Evolutionary conservation across 1,140 invertebrate genomes (phyloP).

Genomic region (Cardiocondyla obscurior): DNA sequence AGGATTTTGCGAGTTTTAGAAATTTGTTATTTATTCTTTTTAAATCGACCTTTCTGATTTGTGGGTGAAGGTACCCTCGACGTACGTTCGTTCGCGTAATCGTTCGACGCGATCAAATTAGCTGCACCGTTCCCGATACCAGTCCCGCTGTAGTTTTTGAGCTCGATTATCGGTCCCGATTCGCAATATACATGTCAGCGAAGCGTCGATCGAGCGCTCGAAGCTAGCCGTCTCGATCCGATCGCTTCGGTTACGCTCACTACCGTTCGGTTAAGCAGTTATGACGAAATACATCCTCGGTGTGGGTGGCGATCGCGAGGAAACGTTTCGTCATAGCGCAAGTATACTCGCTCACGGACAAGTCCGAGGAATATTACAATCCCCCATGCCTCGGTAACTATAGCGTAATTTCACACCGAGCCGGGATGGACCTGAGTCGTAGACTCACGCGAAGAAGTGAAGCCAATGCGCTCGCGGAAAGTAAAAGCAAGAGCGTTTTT

Average conservation of each 20-base stretch:
- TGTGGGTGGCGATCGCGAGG: constrained; percentile 58
- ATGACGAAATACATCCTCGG: constrained; percentile 59
- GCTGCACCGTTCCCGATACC: background rate
- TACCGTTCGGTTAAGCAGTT: constrained; percentile 26
- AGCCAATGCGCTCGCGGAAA: constrained; percentile 25
- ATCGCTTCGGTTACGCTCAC: constrained; percentile 27
- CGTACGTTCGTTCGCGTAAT: background rate
- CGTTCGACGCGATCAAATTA: constrained; percentile 9
- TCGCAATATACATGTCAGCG: constrained; percentile 11
- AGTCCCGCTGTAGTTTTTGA: background rate
- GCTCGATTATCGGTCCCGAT: constrained; percentile 5
- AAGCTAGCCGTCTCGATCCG: constrained; percentile 18
- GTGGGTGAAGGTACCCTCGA: background rate
- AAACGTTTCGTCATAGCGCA: constrained; percentile 56
- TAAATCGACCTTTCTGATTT: background rate
- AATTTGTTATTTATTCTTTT: background rate
- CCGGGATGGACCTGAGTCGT: constrained; percentile 10
- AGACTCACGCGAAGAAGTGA: background rate
- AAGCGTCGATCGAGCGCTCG: constrained; percentile 7
- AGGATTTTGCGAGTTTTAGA: background rate
- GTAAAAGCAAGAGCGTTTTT: constrained; percentile 11
- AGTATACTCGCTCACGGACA: constrained; percentile 16
- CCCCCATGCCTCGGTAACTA: constrained; percentile 17
- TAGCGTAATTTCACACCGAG: constrained; percentile 24
- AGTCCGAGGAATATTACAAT: constrained; percentile 21